Conservation (phyloP, 2,797 vertebrate species). For the Clarias pachynema region DNA sequence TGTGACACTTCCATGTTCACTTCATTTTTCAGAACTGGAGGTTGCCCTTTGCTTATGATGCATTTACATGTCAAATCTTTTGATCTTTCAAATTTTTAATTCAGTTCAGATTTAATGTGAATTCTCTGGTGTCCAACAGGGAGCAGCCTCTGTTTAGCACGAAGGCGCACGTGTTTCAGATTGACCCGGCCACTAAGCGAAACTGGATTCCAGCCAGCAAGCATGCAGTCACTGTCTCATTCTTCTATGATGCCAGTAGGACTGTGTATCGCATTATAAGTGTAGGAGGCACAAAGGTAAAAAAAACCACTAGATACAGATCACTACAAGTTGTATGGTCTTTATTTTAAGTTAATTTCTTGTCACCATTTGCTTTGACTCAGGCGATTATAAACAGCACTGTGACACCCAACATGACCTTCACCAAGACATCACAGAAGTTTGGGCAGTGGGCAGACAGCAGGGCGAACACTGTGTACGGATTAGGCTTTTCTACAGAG, state of each 20-base stretch:
- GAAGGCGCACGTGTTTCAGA: slow-evolving; percentile 96
- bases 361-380: neutral
- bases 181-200: slow-evolving; percentile 91
- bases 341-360: neutral
- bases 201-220: slow-evolving; percentile 97
- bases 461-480: slow-evolving; percentile 93
- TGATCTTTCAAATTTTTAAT: neutral
- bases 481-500: slow-evolving; percentile 91
- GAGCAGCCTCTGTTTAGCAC: slow-evolving; percentile 96
- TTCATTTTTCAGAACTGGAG: too few species aligned
- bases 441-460: slow-evolving; percentile 98
- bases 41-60: neutral
- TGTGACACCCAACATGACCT: slow-evolving; percentile 97
- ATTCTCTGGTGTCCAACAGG: slow-evolving; percentile 68
- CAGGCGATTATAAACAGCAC: slow-evolving; percentile 98
- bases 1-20: too few species aligned
- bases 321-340: slow-evolving; percentile 1
- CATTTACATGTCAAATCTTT: neutral
- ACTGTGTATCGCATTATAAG: slow-evolving; percentile 96
- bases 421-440: slow-evolving; percentile 97
- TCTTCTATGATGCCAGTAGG: slow-evolving; percentile 90
- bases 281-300: slow-evolving; percentile 93
- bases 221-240: slow-evolving; percentile 91
- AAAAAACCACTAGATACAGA: slow-evolving; percentile 2
- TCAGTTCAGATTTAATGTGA: slow-evolving; percentile 1